Conservation (phyloP, 2,888 invertebrate genomes). For the Caenorhabditis imperialis region DNA sequence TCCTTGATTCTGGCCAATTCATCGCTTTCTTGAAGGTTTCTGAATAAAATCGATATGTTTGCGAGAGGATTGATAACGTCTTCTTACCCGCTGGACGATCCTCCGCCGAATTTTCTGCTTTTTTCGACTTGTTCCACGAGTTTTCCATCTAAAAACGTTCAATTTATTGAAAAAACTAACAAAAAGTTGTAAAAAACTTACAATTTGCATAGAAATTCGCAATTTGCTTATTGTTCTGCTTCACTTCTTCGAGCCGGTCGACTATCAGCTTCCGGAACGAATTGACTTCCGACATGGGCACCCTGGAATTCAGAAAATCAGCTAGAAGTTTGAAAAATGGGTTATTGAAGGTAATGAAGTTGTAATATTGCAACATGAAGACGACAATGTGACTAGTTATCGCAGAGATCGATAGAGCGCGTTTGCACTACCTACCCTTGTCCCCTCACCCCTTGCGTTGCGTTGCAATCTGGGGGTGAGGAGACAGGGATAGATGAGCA, state of each 20-base stretch:
- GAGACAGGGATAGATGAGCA: too few relatives aligned
- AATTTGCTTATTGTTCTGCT: constrained; percentile 13
- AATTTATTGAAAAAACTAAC: neutral
- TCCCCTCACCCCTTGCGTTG: too few relatives aligned
- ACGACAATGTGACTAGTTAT: constrained; percentile 19
- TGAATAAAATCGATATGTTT: neutral
- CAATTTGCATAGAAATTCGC: constrained; percentile 29
- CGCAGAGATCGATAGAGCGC: constrained; percentile 18
- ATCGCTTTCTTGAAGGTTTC: constrained; percentile 13
- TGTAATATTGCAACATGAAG: neutral
- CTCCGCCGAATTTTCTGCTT: neutral
- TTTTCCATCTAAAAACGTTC: constrained; percentile 22
- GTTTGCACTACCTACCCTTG: constrained; percentile 21
- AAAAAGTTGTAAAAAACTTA: constrained; percentile 12
- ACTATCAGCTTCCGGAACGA: constrained; percentile 29
- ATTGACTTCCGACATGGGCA: constrained; percentile 9
- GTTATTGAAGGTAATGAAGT: too few relatives aligned
- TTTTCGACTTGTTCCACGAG: constrained; percentile 18
- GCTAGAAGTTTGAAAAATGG: too few relatives aligned
- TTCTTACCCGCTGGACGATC: constrained; percentile 1
- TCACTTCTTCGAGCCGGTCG: constrained; percentile 23
- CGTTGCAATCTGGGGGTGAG: neutral
- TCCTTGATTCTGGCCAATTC: constrained; percentile 51
- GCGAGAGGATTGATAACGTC: neutral
- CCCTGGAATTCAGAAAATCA: too few relatives aligned